Percentiles rank a stretch among this genome's conserved stretches.
Evolutionary conservation across 2,113 vertebrate species (phyloP).

Genomic region (Mohoua ochrocephala): DNA sequence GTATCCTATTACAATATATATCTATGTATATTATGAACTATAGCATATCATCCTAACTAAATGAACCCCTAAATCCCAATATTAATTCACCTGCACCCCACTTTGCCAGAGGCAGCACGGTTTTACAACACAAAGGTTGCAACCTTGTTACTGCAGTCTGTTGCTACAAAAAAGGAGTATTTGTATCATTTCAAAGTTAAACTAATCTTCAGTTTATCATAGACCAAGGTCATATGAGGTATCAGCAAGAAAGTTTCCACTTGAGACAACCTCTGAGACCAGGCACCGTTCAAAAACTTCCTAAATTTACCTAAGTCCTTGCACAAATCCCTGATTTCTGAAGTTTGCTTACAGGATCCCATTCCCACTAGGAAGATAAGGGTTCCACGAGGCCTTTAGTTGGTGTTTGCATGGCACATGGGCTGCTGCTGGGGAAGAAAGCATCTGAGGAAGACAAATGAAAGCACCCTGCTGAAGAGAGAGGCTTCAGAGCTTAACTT

Average conservation of each 20-base stretch:
- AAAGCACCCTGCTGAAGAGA: neutral
- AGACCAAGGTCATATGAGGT: neutral
- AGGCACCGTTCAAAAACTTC: neutral
- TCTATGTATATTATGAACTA: neutral
- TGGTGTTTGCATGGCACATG: neutral
- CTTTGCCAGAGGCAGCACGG: neutral
- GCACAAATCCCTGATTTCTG: neutral
- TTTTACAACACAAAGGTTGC: neutral
- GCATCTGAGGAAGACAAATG: neutral
- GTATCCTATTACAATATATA: neutral
- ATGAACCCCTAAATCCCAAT: neutral
- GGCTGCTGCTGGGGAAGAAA: neutral
- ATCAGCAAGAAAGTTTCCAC: neutral
- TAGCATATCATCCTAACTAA: neutral
- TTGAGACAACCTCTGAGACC: neutral
- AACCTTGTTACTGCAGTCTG: neutral
- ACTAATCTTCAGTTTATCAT: neutral
- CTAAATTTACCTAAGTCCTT: neutral
- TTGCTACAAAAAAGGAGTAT: neutral
- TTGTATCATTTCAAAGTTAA: neutral
- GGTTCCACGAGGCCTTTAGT: rapidly evolving
- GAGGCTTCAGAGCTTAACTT: neutral
- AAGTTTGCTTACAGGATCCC: neutral
- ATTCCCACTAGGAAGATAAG: neutral
- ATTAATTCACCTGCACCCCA: neutral